Conservation (phyloP, 2,113 vertebrate species). For the Sander vitreus region DNA sequence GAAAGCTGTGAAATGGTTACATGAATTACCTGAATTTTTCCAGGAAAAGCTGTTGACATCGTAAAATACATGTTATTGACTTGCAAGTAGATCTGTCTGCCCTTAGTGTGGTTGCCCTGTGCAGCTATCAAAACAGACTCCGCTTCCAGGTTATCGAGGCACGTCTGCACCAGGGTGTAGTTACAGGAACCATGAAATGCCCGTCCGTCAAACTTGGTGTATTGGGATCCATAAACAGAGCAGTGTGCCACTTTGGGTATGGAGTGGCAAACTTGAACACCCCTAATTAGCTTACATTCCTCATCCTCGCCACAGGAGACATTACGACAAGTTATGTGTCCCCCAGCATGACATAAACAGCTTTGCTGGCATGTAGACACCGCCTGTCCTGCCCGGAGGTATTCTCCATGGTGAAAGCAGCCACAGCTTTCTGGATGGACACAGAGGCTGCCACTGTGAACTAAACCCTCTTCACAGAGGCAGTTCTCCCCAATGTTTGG, state of each 20-base stretch:
- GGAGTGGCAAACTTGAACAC: constrained; percentile 48
- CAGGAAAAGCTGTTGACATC: constrained; percentile 27
- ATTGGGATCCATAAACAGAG: constrained; percentile 51
- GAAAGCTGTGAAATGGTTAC: constrained; percentile 20
- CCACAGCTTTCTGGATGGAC: constrained; percentile 50
- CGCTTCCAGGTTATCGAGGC: constrained; percentile 2
- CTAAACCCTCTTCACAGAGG: constrained; percentile 48
- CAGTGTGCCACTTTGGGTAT: constrained; percentile 36
- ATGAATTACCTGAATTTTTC: constrained; percentile 51
- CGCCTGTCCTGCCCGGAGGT: constrained; percentile 28
- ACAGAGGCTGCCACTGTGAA: constrained; percentile 41
- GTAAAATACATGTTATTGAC: constrained; percentile 38
- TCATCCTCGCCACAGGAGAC: constrained; percentile 41
- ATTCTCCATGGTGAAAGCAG: constrained; percentile 48
- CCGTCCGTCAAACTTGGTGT: constrained; percentile 55
- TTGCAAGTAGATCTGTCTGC: constrained; percentile 23
- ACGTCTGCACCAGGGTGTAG: constrained; percentile 60
- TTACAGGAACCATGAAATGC: constrained; percentile 68
- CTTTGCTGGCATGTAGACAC: constrained; percentile 11
- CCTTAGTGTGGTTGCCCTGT: not conserved
- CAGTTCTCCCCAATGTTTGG: constrained; percentile 45
- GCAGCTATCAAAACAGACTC: constrained; percentile 31
- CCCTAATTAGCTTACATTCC: constrained; percentile 43
- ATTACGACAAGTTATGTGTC: constrained; percentile 34
- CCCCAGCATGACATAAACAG: constrained; percentile 60